Evolutionary conservation across 2,888 invertebrate species (phyloP), one percentile per base, ranked within the genome.

Genomic region (Euplagia quadripunctaria): DNA sequence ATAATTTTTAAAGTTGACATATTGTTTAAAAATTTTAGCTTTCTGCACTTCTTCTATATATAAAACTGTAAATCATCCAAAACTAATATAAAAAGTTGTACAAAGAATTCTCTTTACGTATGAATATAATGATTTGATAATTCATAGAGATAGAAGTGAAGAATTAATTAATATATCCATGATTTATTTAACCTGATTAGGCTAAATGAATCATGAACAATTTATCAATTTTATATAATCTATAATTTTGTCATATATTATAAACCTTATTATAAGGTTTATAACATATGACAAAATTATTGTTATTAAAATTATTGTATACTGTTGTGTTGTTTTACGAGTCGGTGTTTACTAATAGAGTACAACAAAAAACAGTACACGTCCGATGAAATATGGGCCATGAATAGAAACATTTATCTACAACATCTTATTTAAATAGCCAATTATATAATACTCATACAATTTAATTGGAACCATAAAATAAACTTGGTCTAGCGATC

Each of bases 391-490:
- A 66, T 66, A 41, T 41, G 52, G 52, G 41, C 16, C 51, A 31
- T 41, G n/a, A 68, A 72, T 68, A 67, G 72, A 72, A 67, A 66
- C 58, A 66, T 41, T 49, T 55, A 66, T 71, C 31, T 49, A 31
- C 66, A n/a, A 20, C 8, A n/a, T n/a, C 70, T 31, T 46, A 65
- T 65, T 65, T 41, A 58, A 55, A 41, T 3, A 68, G 68, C 46
- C 52, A 64, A 70, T 70, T 52, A 61, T 49, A 9, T 63, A 76
- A 69, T 70, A 14, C 8, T 67, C 67, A 72, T 68, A 31, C 58
- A 58, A 49, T 43, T 79, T 75, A 61, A 69, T 69, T 61, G 46
- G 58, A 17, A 31, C 66, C 55, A 65, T 63, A 64, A 67, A 72
- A 72, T 20, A 68, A 49, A 69, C 67, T n/a, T 61, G n/a, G 55